Conservation (phyloP, 2,888 invertebrate genomes). For the Amiota mariae region DNA sequence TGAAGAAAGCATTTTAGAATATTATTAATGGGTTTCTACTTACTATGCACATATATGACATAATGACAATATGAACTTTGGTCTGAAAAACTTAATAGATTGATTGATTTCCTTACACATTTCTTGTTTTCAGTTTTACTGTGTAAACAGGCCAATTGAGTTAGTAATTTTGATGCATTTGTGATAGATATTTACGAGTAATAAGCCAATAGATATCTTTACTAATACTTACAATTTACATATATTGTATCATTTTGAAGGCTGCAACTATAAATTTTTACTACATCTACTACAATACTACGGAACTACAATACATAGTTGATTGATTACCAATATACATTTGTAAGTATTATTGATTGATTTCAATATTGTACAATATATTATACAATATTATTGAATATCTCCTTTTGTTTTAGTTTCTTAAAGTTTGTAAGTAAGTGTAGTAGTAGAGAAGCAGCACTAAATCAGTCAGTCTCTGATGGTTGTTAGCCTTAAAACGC, state of each 20-base stretch:
- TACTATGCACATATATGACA: too few relatives aligned
- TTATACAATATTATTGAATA: neutral
- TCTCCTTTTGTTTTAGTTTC: conserved; percentile 5
- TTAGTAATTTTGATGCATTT: neutral
- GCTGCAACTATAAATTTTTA: conserved; percentile 21
- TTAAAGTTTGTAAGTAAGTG: neutral
- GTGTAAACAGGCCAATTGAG: conserved; percentile 8
- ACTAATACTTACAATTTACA: conserved; percentile 22
- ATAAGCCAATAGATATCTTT: neutral
- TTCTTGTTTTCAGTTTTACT: neutral
- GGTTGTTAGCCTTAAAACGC: conserved; percentile 58
- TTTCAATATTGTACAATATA: too few relatives aligned
- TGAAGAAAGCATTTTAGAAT: too few relatives aligned
- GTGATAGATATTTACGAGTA: conserved; percentile 12
- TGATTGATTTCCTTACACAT: neutral
- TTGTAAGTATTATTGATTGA: too few relatives aligned
- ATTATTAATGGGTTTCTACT: too few relatives aligned
- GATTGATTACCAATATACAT: too few relatives aligned
- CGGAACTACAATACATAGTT: neutral
- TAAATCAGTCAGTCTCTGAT: conserved; percentile 57
- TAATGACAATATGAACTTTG: too few relatives aligned
- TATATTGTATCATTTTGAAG: conserved; percentile 1
- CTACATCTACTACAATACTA: conserved; percentile 1
- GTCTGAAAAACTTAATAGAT: neutral
- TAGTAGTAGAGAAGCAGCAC: conserved; percentile 44